Evolutionary conservation across 2,888 invertebrate genomes (phyloP), one percentile per base, ranked within the genome.

Genomic region (Hirtodrosophila duncani): DNA sequence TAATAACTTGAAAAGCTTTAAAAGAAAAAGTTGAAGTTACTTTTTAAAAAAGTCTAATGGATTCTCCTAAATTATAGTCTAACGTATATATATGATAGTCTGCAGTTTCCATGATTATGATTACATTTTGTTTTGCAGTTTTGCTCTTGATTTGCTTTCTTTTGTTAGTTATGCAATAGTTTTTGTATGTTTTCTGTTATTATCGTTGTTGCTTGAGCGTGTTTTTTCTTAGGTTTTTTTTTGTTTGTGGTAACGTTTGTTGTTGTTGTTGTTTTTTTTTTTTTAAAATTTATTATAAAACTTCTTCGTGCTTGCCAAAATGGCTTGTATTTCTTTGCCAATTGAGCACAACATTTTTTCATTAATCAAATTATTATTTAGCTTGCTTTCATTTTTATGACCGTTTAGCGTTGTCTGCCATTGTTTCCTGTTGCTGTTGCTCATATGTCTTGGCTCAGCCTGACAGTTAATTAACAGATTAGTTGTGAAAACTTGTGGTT

Each of bases 331-430:
- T 3, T 20, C 18, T 42, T 42, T 66, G 30, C 78, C 80, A 82
- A 82, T 83, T 82, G 74, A 77, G 79, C 79, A 59, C 71, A 69
- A 70, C 67, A 64, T 70, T 77, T 70, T 57, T 46, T 59, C 74
- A 82, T 83, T 82, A 83, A 83, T 82, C 79, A 83, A 82, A 82
- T 82, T 65, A 60, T 33, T 63, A 78, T 50, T 38, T 23, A 33
- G 20, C 41, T 49, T 9, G 49, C 9, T 46, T 53, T 34, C 16
- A 44, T 26, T 34, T 18, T 38, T 29, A 26, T 39, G 44, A 33
- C 34, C 52, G 49, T 53, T 57, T 59, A 57, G 31, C 38, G 21
- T 27, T 34, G 29, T 46, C 34, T 33, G 24, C 8, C 20, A 9
- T 18, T 36, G 5, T 29, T 21, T 51, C 37, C 51, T 51, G 44